A percentile compares a stretch with the other conserved stretches of the same genome.
phyloP scores from a whole-genome alignment of 2,888 invertebrate species.

The Caenorhabditis macrosperma region DNA sequence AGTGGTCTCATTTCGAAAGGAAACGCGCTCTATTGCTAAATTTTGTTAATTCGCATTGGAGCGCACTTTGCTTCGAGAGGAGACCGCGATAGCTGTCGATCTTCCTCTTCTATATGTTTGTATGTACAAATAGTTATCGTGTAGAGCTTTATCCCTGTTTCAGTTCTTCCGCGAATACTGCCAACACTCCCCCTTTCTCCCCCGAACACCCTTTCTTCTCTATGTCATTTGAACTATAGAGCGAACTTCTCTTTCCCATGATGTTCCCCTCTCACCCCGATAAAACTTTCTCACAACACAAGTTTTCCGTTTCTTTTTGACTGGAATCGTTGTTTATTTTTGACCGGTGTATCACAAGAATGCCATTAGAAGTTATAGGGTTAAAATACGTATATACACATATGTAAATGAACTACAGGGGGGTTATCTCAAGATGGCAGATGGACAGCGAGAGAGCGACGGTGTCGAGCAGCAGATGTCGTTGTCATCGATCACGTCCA shows the following conservation, averaged over 20 bases:
- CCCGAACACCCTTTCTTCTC: constrained; percentile 6
- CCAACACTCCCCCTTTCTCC: constrained; percentile 7
- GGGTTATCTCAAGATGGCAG: constrained; percentile 13
- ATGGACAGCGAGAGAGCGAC: constrained; percentile 35
- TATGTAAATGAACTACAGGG: not conserved
- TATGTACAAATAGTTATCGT: constrained; percentile 59
- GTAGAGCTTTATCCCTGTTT: constrained; percentile 57
- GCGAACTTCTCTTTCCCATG: no score
- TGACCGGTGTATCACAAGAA: constrained; percentile 15
- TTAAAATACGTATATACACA: constrained; percentile 31
- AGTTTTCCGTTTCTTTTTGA: not conserved
- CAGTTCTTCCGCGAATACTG: constrained; percentile 34
- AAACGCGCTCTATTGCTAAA: not conserved
- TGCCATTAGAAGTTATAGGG: constrained; percentile 9
- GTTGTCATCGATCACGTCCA: constrained; percentile 93
- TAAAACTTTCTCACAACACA: constrained; percentile 17
- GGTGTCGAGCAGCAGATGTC: constrained; percentile 85
- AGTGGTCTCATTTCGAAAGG: not conserved
- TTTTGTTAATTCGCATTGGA: no score
- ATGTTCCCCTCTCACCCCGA: not conserved
- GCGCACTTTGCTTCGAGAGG: no score
- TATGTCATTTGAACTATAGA: no score
- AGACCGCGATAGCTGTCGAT: not conserved
- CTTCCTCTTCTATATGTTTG: constrained; percentile 29
- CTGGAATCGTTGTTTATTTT: not conserved